Conservation (phyloP, 2,888 invertebrate genomes). For the Mimachlamys varia region DNA sequence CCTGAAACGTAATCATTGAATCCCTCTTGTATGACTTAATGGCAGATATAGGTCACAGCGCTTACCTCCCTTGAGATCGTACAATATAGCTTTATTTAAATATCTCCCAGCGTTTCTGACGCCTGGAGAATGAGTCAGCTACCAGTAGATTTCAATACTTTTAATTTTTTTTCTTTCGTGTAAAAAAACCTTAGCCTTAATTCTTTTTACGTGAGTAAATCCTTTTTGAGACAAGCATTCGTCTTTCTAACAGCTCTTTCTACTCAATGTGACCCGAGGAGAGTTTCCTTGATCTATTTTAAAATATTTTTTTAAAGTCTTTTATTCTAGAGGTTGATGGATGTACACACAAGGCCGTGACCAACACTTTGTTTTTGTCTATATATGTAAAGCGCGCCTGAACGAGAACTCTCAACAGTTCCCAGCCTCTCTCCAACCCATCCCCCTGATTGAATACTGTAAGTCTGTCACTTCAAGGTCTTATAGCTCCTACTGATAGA, state of each 20-base stretch:
- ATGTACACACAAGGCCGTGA: neutral
- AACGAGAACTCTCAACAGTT: neutral
- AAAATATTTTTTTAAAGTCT: neutral
- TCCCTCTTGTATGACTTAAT: neutral
- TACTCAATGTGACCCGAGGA: neutral
- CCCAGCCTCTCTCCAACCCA: neutral
- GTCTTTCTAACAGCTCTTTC: neutral
- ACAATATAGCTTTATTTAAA: neutral
- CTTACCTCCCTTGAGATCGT: conserved; percentile 4
- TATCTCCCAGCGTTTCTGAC: neutral
- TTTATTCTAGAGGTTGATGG: neutral
- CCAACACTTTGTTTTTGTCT: neutral
- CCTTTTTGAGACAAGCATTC: neutral
- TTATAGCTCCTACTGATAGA: neutral
- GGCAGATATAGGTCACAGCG: neutral
- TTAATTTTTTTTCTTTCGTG: too few species aligned
- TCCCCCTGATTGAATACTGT: neutral
- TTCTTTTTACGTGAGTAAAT: neutral
- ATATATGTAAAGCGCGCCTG: neutral
- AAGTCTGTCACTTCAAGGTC: neutral
- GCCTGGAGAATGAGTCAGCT: conserved; percentile 5
- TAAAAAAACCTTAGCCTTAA: neutral
- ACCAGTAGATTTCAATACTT: conserved; percentile 12
- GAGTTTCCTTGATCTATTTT: neutral
- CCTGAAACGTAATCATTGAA: neutral